Percentiles rank a stretch among this genome's conserved stretches.
phyloP scores from a whole-genome alignment of 2,888 invertebrate genomes.

The Drosophila paucipuncta region DNA sequence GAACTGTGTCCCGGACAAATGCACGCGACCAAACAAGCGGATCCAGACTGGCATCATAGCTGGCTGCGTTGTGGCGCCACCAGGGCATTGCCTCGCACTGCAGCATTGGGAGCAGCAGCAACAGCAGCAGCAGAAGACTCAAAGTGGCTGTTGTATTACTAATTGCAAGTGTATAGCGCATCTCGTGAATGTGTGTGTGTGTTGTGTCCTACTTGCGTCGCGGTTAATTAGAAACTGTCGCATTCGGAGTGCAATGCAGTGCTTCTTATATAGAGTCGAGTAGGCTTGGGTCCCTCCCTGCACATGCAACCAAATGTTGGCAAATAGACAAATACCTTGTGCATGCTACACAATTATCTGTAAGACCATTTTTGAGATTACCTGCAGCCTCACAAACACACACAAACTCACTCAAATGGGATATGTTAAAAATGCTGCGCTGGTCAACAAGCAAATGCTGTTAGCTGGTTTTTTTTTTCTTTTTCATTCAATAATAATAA shows the following conservation, averaged over 20 bases:
- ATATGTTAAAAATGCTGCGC: slow-evolving; percentile 28
- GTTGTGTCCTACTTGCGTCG: slow-evolving; percentile 47
- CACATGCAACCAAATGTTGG: slow-evolving; percentile 21
- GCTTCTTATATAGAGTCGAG: slow-evolving; percentile 56
- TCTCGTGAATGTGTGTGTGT: not conserved
- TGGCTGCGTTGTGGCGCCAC: slow-evolving; percentile 60
- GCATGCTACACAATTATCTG: slow-evolving; percentile 37
- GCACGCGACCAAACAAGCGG: slow-evolving; percentile 81
- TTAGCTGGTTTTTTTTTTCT: slow-evolving; percentile 3
- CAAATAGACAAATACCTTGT: slow-evolving; percentile 44
- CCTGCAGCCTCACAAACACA: slow-evolving; percentile 22
- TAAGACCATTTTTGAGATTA: slow-evolving; percentile 30
- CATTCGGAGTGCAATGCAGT: slow-evolving; percentile 49
- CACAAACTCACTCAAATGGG: not conserved
- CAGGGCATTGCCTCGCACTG: slow-evolving; percentile 54
- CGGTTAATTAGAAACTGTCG: slow-evolving; percentile 64
- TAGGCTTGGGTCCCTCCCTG: slow-evolving; percentile 5
- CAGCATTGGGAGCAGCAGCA: slow-evolving; percentile 8
- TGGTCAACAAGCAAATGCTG: slow-evolving; percentile 28
- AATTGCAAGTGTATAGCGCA: slow-evolving; percentile 27
- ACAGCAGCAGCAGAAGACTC: slow-evolving; percentile 10
- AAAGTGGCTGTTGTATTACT: slow-evolving; percentile 22
- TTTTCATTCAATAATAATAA: slow-evolving; percentile 5
- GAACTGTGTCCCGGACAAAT: slow-evolving; percentile 76
- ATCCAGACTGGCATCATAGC: slow-evolving; percentile 82